Evolutionary conservation across 2,888 invertebrate species (phyloP).

Genomic region (Neoitamus cyanurus): DNA sequence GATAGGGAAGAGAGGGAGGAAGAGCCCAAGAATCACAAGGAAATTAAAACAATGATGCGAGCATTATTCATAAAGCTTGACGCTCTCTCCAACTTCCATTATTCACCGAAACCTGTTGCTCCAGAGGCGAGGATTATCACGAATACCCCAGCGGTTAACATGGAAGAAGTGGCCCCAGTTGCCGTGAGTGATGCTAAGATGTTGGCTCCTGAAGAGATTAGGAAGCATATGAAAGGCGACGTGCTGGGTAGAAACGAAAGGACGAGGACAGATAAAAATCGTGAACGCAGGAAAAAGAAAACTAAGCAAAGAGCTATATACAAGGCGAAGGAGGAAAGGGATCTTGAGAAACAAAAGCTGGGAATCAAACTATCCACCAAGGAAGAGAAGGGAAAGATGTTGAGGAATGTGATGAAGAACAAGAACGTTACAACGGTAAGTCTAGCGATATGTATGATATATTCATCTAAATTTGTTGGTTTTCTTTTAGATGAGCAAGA

Average conservation of each 20-base stretch:
- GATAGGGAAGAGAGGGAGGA: conserved; percentile 65
- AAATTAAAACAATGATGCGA: conserved; percentile 80
- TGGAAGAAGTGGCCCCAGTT: conserved; percentile 96
- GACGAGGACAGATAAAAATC: conserved; percentile 86
- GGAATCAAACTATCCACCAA: conserved; percentile 69
- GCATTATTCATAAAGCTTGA: conserved; percentile 87
- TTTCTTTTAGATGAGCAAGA: conserved; percentile 64
- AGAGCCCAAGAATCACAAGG: conserved; percentile 81
- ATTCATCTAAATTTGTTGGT: conserved; percentile 52
- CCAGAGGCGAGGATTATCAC: conserved; percentile 91
- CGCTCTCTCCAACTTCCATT: conserved; percentile 93
- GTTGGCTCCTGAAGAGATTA: conserved; percentile 93
- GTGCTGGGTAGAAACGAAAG: conserved; percentile 80
- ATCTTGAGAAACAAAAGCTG: conserved; percentile 66
- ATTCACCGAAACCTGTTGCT: conserved; percentile 86
- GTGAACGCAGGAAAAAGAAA: conserved; percentile 89
- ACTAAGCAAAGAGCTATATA: conserved; percentile 74
- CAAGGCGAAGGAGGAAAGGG: conserved; percentile 67
- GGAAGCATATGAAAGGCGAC: conserved; percentile 70
- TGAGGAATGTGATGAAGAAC: conserved; percentile 74
- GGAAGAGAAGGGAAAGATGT: conserved; percentile 68
- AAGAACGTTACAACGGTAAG: conserved; percentile 73
- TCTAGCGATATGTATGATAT: conserved; percentile 19
- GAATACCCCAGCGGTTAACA: conserved; percentile 88
- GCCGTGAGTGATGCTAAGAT: conserved; percentile 85